Evolutionary conservation across 1,140 invertebrate species (phyloP).

Genomic region (Procambarus virginalis): DNA sequence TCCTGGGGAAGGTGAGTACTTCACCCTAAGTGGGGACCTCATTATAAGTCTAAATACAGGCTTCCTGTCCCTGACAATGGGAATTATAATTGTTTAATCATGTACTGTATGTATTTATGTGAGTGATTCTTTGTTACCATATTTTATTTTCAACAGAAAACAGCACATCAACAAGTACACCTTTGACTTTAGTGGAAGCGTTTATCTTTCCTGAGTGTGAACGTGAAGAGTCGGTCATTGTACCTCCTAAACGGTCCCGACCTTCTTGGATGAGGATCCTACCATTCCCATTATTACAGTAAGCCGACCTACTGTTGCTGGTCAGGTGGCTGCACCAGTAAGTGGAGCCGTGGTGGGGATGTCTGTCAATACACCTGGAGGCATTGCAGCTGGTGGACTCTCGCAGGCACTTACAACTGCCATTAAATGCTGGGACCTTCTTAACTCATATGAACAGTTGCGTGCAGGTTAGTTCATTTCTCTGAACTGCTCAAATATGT

Average conservation of each 20-base stretch:
- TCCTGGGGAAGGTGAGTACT: too few species aligned
- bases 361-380: constrained; percentile 70
- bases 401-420: constrained; percentile 83
- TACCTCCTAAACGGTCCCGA: constrained; percentile 59
- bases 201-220: constrained; percentile 50
- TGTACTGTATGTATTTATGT: too few species aligned
- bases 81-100: too few species aligned
- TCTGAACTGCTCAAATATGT: neutral
- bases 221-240: constrained; percentile 17
- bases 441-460: constrained; percentile 82
- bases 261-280: constrained; percentile 62
- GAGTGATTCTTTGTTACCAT: neutral
- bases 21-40: too few species aligned
- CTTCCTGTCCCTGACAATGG: too few species aligned
- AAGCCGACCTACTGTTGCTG: constrained; percentile 27
- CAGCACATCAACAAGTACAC: constrained; percentile 22
- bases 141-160: neutral
- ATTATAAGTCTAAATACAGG: too few species aligned
- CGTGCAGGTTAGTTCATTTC: constrained; percentile 65
- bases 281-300: constrained; percentile 58
- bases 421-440: constrained; percentile 88
- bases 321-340: neutral
- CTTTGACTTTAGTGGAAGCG: constrained; percentile 64
- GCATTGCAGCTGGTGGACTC: constrained; percentile 71
- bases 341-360: constrained; percentile 4